Percentiles rank a stretch among this genome's conserved stretches.
These are phyloP conservation scores for Serrognathus titanus DNA, from an alignment of 2,888 invertebrate genomes.

Conservation along the genomic window DNA sequence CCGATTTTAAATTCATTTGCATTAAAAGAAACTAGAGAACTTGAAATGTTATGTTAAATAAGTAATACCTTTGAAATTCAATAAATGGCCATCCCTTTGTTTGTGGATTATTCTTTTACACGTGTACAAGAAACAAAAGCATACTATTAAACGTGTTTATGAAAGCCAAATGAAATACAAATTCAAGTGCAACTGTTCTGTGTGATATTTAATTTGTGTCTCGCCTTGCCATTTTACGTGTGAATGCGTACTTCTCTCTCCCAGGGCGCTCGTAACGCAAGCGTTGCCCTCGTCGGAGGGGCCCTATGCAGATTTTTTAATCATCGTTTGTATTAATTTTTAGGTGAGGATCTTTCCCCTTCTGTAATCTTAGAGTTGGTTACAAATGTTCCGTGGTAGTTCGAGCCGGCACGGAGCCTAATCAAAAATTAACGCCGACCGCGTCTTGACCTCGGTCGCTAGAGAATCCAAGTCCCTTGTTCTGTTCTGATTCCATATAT, in stretches of 20 bases:
- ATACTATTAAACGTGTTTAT: background rate
- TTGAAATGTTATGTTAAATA: too few species aligned
- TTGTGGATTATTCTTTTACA: background rate
- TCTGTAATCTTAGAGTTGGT: constrained; percentile 6
- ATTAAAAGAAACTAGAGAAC: too few species aligned
- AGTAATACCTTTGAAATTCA: too few species aligned
- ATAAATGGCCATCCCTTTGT: too few species aligned
- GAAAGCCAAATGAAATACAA: constrained; percentile 18
- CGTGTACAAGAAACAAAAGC: background rate
- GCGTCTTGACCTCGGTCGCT: constrained; percentile 3
- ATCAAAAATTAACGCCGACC: background rate
- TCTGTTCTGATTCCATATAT: constrained; percentile 5
- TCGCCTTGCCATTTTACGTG: constrained; percentile 33
- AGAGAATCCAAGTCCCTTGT: constrained; percentile 5
- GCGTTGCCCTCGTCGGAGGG: constrained; percentile 25
- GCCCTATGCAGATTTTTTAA: constrained; percentile 41
- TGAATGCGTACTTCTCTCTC: constrained; percentile 30
- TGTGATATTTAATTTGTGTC: constrained; percentile 33
- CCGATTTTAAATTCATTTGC: too few species aligned
- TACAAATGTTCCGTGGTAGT: background rate
- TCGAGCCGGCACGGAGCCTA: background rate
- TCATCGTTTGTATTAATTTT: constrained; percentile 40
- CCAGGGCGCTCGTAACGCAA: constrained; percentile 32
- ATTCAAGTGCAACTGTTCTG: constrained; percentile 23
- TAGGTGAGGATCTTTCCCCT: constrained; percentile 25